These are phyloP conservation scores for Hirtodrosophila cameraria DNA, from an alignment of 2,888 invertebrate species.

Conservation along the genomic window DNA sequence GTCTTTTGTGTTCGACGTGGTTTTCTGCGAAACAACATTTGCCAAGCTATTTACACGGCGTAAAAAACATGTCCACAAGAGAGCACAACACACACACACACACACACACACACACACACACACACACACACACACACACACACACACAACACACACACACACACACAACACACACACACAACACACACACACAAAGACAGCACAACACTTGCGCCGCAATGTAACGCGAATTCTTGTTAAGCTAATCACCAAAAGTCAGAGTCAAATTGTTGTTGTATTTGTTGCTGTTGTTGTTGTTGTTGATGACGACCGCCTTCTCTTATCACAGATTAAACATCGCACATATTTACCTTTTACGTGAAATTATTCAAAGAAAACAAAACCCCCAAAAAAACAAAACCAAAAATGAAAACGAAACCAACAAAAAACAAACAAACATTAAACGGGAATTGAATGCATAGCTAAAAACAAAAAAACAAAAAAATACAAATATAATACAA, in stretches of 20 bases:
- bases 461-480: constrained; percentile 25
- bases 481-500: constrained; percentile 43
- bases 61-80: constrained; percentile 30
- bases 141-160: constrained; percentile 14
- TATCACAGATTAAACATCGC: constrained; percentile 70
- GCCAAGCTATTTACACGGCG: constrained; percentile 62
- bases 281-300: constrained; percentile 9
- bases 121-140: constrained; percentile 7
- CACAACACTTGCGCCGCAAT: constrained; percentile 47
- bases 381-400: constrained; percentile 38
- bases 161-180: constrained; percentile 22
- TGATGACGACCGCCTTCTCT: constrained; percentile 39
- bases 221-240: constrained; percentile 78
- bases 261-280: constrained; percentile 48
- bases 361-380: constrained; percentile 75
- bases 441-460: constrained; percentile 67
- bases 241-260: constrained; percentile 73
- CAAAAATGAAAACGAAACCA: constrained; percentile 48
- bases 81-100: constrained; percentile 33
- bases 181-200: constrained; percentile 1
- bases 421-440: constrained; percentile 70
- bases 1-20: constrained; percentile 66
- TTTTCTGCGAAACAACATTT: constrained; percentile 59
- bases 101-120: constrained; percentile 14
- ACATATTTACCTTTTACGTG: constrained; percentile 72